Evolutionary conservation across 2,888 invertebrate genomes (phyloP).

Genomic region (Drosophila koepferae): DNA sequence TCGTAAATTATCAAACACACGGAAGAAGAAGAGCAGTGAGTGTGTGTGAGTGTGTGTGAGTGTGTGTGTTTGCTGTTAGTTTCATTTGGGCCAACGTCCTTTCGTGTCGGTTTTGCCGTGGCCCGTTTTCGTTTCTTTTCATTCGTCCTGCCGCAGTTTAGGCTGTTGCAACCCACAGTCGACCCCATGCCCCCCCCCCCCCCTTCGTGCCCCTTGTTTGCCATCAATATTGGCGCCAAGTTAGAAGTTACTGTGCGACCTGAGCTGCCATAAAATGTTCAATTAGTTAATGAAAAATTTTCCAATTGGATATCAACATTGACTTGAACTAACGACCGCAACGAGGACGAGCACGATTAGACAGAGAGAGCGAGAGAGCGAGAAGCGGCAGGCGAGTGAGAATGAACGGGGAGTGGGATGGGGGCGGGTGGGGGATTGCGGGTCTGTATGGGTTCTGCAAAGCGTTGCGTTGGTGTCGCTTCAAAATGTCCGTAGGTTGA

Average conservation of each 20-base stretch:
- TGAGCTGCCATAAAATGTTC: conserved; percentile 79
- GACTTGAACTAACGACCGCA: conserved; percentile 71
- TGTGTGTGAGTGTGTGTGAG: conserved; percentile 33
- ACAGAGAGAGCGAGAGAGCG: not conserved
- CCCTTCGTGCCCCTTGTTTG: conserved; percentile 44
- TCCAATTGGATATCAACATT: conserved; percentile 81
- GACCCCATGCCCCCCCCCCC: not conserved
- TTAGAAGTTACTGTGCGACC: conserved; percentile 42
- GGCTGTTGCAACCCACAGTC: conserved; percentile 8
- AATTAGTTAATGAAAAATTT: conserved; percentile 84
- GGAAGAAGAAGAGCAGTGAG: conserved; percentile 1
- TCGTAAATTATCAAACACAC: conserved; percentile 70
- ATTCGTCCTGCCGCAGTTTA: conserved; percentile 43
- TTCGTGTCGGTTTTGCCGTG: conserved; percentile 65
- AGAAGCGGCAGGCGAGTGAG: too few relatives aligned
- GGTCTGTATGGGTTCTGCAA: not conserved
- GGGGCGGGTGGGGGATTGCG: not conserved
- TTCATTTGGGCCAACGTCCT: conserved; percentile 79
- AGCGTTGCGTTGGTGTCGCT: conserved; percentile 60
- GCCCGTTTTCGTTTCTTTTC: conserved; percentile 47
- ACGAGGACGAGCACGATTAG: conserved; percentile 13
- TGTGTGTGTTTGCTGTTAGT: conserved; percentile 35
- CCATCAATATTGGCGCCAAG: conserved; percentile 76
- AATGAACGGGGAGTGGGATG: not conserved
- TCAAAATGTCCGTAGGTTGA: conserved; percentile 71